phyloP scores from a whole-genome alignment of 2,888 invertebrate genomes.

The Noctua janthina region DNA sequence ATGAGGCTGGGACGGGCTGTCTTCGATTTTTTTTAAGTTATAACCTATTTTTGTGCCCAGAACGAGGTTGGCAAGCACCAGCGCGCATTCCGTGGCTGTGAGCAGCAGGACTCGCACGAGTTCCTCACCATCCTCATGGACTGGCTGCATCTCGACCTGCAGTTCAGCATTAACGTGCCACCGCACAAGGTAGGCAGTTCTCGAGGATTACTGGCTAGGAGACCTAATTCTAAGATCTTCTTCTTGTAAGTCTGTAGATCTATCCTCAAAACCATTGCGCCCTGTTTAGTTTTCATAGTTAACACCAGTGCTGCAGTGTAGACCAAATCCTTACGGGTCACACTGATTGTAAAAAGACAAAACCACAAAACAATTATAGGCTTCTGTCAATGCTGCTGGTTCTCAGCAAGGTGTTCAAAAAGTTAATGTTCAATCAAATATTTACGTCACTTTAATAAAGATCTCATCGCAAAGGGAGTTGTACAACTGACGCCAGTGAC shows the following conservation, averaged over 20 bases:
- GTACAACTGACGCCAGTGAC: not conserved
- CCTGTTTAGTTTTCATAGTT: not conserved
- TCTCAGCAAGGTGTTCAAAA: not conserved
- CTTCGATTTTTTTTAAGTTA: not conserved
- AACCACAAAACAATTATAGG: not conserved
- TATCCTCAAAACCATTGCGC: not conserved
- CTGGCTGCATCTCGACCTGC: conserved; percentile 96
- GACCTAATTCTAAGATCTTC: not conserved
- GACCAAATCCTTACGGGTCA: not conserved
- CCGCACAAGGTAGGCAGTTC: conserved; percentile 78
- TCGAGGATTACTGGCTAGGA: not conserved
- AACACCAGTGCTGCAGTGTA: not conserved
- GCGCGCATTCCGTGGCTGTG: conserved; percentile 93
- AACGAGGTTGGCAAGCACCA: conserved; percentile 94
- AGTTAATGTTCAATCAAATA: not conserved
- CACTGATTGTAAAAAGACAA: not conserved
- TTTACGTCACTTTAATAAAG: not conserved
- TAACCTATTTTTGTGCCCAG: conserved; percentile 78
- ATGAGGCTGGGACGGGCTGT: not conserved
- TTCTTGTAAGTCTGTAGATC: not conserved
- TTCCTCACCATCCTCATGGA: conserved; percentile 97
- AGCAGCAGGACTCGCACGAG: conserved; percentile 98
- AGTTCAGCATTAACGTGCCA: conserved; percentile 81
- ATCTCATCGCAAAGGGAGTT: not conserved
- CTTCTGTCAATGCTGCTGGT: not conserved